A percentile compares a stretch with the other conserved stretches of the same genome.
Evolutionary conservation across 2,888 invertebrate species (phyloP).

Genomic region (Lucinisca nassula): DNA sequence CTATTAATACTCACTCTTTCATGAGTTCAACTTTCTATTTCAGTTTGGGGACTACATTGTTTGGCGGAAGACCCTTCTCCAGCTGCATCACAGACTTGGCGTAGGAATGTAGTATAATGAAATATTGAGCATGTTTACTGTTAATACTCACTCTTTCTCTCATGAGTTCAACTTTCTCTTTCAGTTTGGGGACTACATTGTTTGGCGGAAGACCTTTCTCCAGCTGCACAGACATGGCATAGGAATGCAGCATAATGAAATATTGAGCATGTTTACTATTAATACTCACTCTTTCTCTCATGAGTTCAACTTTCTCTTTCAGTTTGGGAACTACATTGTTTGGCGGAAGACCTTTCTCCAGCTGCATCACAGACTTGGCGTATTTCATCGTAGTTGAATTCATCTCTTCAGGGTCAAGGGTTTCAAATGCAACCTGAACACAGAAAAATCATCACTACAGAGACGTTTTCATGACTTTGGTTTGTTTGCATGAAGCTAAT

Average conservation of each 20-base stretch:
- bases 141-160: conserved; percentile 91
- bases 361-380: conserved; percentile 92
- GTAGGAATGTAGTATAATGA: too few species aligned
- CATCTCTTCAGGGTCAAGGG: conserved; percentile 93
- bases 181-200: conserved; percentile 93
- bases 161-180: conserved; percentile 93
- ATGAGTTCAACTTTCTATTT: conserved; percentile 94
- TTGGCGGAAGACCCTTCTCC: conserved; percentile 94
- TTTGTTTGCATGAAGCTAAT: too few species aligned
- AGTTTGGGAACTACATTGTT: conserved; percentile 94
- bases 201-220: conserved; percentile 95
- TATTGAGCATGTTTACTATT: too few species aligned
- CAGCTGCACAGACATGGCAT: conserved; percentile 93
- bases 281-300: conserved; percentile 92
- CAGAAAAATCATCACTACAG: too few species aligned
- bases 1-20: conserved; percentile 91
- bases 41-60: conserved; percentile 93
- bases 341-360: conserved; percentile 94
- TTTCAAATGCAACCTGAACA: conserved; percentile 83
- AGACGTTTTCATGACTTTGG: too few species aligned
- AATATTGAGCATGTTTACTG: too few species aligned
- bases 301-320: conserved; percentile 93
- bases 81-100: conserved; percentile 93
- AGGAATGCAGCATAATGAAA: too few species aligned
- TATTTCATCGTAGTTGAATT: conserved; percentile 91